Evolutionary conservation across 1,140 invertebrate genomes (phyloP), one percentile per base, ranked within the genome.

Genomic region (Sitobion miscanthi): DNA sequence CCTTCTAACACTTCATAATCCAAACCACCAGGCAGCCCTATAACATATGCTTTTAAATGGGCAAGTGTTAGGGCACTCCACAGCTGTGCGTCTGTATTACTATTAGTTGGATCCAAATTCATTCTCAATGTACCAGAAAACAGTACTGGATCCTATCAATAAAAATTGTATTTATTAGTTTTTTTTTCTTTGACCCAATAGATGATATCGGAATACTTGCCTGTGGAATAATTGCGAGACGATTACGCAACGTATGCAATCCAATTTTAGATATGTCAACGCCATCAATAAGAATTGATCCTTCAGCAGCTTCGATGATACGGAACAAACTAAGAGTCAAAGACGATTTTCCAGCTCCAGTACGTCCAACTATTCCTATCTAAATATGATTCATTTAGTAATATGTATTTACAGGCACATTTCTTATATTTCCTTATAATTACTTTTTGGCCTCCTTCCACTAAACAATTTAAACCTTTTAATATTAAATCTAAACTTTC

Each of bases 171-270:
- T 45, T 9, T 2, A 47, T 94, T 69, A 47, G 35, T 1, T 52
- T 45, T 30, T 45, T 62, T 52, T 49, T 35, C 42, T 38, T 42
- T 54, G 2, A 93, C 52, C 25, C 2, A 20, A 52, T 52, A 17
- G 14, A 82, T 54, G 47, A 85, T 62, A 82, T 69, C n/a, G 47
- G 9, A 90, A 54, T 52, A 20, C 17, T 54, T 95, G 96, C 96
- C 96, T 98, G 97, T 86, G 98, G 98, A 95, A 99, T 99, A 94
- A 99, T 99, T 30, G 98, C 99, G 42, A 99, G 96, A 94, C 97
- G 96, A 20, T 97, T 97, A 91, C 99, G 96, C 47, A 99, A 95
- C 94, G 98, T 97, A 95, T 99, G 98, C 9, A 99, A 96, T 57
- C 98, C 98, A 94, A 99, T 96, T 20, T 96, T 96, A 1, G 97